phyloP scores from a whole-genome alignment of 2,113 vertebrate genomes.

The Pseudorhombus dupliciocellatus region DNA sequence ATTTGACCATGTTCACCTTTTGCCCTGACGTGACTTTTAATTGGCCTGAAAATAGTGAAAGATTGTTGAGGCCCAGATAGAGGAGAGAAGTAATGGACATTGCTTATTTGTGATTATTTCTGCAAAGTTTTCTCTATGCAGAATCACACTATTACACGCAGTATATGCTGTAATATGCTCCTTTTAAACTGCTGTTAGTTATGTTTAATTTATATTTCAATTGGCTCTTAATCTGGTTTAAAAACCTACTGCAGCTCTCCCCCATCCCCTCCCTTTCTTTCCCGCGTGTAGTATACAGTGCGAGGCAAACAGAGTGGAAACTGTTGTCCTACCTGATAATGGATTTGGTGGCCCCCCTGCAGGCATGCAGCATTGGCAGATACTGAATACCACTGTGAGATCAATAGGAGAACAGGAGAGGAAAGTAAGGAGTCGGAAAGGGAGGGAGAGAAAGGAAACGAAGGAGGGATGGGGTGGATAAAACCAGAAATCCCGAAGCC shows the following conservation, averaged over 20 bases:
- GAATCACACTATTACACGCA: slow-evolving; percentile 3
- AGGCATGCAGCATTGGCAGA: slow-evolving; percentile 84
- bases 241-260: slow-evolving; percentile 53
- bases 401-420: slow-evolving; percentile 77
- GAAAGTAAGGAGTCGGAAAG: slow-evolving; percentile 58
- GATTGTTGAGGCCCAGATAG: slow-evolving; percentile 1
- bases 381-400: slow-evolving; percentile 80
- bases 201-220: slow-evolving; percentile 54
- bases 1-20: slow-evolving; percentile 43
- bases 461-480: slow-evolving; percentile 72
- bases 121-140: background rate
- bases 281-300: slow-evolving; percentile 50
- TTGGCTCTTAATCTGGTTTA: slow-evolving; percentile 65
- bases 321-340: slow-evolving; percentile 86
- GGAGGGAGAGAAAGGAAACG: slow-evolving; percentile 65
- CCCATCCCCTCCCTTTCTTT: slow-evolving; percentile 30
- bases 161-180: slow-evolving; percentile 8
- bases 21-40: slow-evolving; percentile 40
- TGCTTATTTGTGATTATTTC: slow-evolving; percentile 7
- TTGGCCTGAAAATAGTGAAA: slow-evolving; percentile 29
- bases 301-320: slow-evolving; percentile 78
- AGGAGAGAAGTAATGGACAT: background rate
- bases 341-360: slow-evolving; percentile 83
- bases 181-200: slow-evolving; percentile 38
- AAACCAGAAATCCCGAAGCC: slow-evolving; percentile 76